Percentiles rank a stretch among this genome's conserved stretches.
Conservation (phyloP, 2,113 vertebrate genomes). For the Excalfactoria chinensis region DNA sequence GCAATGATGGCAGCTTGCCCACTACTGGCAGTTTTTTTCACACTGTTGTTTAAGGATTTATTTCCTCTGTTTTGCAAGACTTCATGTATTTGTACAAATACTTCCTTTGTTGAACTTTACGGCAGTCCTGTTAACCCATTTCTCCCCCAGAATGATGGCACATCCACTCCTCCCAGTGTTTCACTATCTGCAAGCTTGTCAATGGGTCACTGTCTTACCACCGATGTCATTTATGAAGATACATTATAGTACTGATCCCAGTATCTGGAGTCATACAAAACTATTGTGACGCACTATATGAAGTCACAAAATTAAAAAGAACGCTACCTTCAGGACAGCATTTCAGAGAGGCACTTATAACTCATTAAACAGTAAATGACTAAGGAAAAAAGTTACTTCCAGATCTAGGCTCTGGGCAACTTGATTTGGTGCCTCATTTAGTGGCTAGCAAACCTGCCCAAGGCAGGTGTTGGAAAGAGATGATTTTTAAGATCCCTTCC, state of each 20-base stretch:
- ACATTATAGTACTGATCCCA: not conserved
- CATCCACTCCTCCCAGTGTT: not conserved
- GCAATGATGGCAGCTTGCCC: not conserved
- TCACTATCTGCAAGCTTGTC: not conserved
- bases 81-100: not conserved
- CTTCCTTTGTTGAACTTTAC: not conserved
- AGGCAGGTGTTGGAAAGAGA: no score
- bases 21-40: no score
- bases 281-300: not conserved
- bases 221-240: not conserved
- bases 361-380: not conserved
- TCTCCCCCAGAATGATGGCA: not conserved
- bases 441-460: no score
- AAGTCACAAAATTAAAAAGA: not conserved
- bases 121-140: not conserved
- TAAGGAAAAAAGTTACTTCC: not conserved
- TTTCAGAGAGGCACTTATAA: not conserved
- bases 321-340: not conserved
- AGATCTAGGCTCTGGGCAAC: not conserved
- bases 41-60: no score
- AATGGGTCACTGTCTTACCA: not conserved
- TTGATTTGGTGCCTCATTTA: no score
- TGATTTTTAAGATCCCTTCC: no score
- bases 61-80: no score
- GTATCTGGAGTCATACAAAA: not conserved